phyloP scores from a whole-genome alignment of 2,113 vertebrate genomes.

The Lutjanus erythropterus region DNA sequence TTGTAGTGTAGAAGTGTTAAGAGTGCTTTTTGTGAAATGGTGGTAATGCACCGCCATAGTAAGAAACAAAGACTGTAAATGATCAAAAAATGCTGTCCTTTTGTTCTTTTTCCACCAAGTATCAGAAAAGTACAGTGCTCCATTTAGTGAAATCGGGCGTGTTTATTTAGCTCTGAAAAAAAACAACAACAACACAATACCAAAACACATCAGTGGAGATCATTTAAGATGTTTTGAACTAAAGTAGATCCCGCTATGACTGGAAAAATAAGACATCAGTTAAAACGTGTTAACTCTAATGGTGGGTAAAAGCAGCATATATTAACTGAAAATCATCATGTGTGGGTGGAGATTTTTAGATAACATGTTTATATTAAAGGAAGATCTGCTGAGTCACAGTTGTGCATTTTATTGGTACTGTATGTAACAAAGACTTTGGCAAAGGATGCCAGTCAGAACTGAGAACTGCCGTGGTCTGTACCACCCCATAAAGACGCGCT shows the following conservation, averaged over 20 bases:
- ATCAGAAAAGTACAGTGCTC: not conserved
- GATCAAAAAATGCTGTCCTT: conserved; percentile 28
- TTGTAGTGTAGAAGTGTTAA: conserved; percentile 47
- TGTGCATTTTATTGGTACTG: conserved; percentile 2
- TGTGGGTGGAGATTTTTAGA: conserved; percentile 21
- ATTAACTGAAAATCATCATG: not conserved
- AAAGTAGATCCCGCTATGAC: not conserved
- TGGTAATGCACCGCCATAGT: conserved; percentile 2
- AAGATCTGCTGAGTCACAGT: conserved; percentile 21
- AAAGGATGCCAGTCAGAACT: not conserved
- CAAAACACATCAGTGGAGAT: not conserved
- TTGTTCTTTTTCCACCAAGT: not conserved
- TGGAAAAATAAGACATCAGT: conserved; percentile 11
- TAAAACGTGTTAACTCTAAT: conserved; percentile 18
- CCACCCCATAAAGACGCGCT: not conserved
- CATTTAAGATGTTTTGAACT: not conserved
- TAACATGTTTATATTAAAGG: conserved; percentile 22
- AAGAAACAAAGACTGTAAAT: conserved; percentile 44
- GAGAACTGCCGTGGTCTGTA: not conserved
- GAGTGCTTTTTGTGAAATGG: conserved; percentile 41
- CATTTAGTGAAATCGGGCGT: not conserved
- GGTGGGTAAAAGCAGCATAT: conserved; percentile 12
- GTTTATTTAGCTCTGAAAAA: conserved; percentile 5
- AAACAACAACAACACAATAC: conserved; percentile 6
- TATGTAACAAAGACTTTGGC: not conserved